Base-by-base conservation (phyloP, 64 coral and sea anemone species). In the Montipora foliosa region DNA sequence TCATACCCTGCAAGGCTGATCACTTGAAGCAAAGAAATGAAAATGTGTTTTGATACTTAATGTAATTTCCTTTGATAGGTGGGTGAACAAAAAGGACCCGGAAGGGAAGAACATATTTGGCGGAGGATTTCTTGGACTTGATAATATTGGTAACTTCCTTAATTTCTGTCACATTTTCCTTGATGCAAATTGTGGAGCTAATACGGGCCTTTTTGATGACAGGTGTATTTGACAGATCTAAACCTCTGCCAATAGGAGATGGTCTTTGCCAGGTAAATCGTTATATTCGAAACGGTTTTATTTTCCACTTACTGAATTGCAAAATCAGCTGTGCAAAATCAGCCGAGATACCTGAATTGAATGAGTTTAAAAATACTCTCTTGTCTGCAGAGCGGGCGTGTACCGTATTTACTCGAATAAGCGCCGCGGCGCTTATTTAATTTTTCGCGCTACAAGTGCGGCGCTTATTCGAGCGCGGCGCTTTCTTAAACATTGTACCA, bases 41-140 rank as follows among this genome's bases (percentile, higher is more conserved):
- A 17, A 66, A 17, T n/a, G 3, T 69, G 11, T 11, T 17, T 51
- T 6, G 21, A 6, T 6, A 21, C 21, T n/a, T n/a, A 5, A 21
- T 21, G 0, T n/a, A 4, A 29, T 76, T 55, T 76, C 10, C 74
- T 20, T 47, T 15, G 8, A 15, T 47, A 96, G 95, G 95, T 96
- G 95, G 95, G 95, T 96, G 47, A 96, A 96, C 50, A 81, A 78
- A 6, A 96, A 96, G 68, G 95, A 96, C 50, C 95, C 95, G 44
- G 76, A 91, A 70, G 95, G 95, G 8, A 96, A 93, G 11, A 96
- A 96, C 49, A 93, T 95, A 67, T 95, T 95, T 76, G 94, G 94
- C 55, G 94, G 89, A 92, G 94, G 94, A 92, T 95, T 95, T 77
- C 90, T 95, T 60, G 94, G 94, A 24, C 83, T 95, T 44, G 94